phyloP scores from a whole-genome alignment of 2,113 vertebrate species.

The Malurus melanocephalus region DNA sequence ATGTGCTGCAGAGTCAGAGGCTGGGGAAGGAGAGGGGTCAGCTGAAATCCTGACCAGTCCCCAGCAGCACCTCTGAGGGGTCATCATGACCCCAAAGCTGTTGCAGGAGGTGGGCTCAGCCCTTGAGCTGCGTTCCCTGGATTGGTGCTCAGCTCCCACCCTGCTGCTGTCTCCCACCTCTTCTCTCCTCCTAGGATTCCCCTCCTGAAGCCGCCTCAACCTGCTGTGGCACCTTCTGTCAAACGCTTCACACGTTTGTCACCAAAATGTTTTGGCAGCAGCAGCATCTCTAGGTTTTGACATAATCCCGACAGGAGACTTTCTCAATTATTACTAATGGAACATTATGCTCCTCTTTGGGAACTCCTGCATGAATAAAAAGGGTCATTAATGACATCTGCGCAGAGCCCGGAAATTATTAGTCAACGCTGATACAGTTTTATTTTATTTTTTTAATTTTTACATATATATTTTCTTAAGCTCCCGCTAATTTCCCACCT shows the following conservation, averaged over 20 bases:
- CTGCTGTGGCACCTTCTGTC: constrained; percentile 71
- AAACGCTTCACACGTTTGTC: constrained; percentile 68
- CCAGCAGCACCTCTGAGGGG: background rate
- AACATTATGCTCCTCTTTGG: constrained; percentile 74
- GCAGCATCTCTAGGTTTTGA: constrained; percentile 79
- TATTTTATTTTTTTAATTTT: constrained; percentile 61
- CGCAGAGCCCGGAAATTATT: constrained; percentile 71
- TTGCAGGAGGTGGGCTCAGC: fast-evolving
- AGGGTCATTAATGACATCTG: constrained; percentile 79
- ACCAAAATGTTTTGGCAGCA: constrained; percentile 83
- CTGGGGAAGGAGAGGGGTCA: background rate
- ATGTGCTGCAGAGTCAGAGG: background rate
- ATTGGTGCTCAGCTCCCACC: background rate
- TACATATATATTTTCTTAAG: constrained; percentile 46
- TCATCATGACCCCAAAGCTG: background rate
- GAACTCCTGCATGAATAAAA: constrained; percentile 81
- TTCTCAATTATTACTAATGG: constrained; percentile 82
- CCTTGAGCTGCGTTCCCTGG: background rate
- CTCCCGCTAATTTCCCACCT: constrained; percentile 61
- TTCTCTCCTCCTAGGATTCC: constrained; percentile 29
- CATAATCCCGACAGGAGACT: constrained; percentile 75
- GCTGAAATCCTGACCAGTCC: background rate
- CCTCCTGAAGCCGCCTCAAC: constrained; percentile 55
- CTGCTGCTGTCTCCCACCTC: background rate
- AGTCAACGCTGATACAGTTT: constrained; percentile 68